Evolutionary conservation across 2,797 vertebrate genomes (phyloP).

Genomic region (Onychomys torridus): DNA sequence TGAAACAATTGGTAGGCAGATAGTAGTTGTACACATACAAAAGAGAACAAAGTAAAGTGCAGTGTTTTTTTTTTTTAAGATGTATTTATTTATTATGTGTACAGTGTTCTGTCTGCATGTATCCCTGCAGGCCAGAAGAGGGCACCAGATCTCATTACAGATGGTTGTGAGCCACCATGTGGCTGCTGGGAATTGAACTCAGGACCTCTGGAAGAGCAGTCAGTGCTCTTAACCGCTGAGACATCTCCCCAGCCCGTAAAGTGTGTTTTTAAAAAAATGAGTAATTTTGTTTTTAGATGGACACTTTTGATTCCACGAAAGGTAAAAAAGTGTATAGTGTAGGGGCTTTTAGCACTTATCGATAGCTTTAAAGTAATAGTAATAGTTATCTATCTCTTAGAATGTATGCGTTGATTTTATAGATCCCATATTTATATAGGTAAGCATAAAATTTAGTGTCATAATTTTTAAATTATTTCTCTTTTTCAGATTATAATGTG

Average conservation of each 20-base stretch:
- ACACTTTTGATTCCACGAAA: neutral
- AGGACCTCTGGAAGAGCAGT: no score
- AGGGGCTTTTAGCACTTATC: slow-evolving; percentile 20
- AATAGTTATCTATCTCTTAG: slow-evolving; percentile 1
- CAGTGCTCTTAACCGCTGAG: no score
- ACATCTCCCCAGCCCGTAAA: no score
- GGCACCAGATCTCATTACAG: no score
- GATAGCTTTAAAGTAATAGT: slow-evolving; percentile 39
- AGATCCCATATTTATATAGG: neutral
- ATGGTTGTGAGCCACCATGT: no score
- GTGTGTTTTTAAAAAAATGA: slow-evolving; percentile 3
- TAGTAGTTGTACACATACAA: slow-evolving; percentile 6
- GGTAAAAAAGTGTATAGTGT: slow-evolving; percentile 9
- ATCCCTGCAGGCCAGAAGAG: no score
- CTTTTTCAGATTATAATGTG: neutral
- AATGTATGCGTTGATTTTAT: neutral
- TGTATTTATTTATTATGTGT: no score
- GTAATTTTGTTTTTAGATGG: neutral
- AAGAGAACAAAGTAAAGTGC: slow-evolving; percentile 39
- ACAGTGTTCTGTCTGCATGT: no score
- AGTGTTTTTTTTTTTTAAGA: no score
- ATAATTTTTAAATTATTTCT: neutral
- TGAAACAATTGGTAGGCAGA: neutral
- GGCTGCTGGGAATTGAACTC: no score
- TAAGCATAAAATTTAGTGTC: slow-evolving; percentile 3